These are phyloP conservation scores for Valencia hispanica DNA, from an alignment of 2,797 vertebrate genomes.

Conservation along the genomic window DNA sequence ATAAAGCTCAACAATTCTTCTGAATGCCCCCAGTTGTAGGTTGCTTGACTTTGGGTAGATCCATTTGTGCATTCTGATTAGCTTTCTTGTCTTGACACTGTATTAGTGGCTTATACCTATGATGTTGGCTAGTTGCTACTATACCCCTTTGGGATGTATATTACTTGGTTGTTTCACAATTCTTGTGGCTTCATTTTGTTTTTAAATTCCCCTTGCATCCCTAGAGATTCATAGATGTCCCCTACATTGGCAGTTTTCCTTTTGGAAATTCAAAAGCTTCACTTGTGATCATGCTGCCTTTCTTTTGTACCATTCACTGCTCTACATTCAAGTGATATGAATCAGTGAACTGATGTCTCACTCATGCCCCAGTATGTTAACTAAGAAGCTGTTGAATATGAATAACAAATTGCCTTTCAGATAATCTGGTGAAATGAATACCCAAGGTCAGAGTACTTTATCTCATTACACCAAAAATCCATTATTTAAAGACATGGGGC, in stretches of 20 bases:
- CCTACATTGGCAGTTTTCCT: neutral
- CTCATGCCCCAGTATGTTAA: neutral
- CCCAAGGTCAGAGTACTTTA: constrained; percentile 15
- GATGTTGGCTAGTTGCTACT: neutral
- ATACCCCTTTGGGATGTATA: neutral
- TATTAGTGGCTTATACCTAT: neutral
- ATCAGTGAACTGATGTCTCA: constrained; percentile 8
- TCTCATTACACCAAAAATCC: constrained; percentile 15
- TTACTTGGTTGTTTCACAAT: neutral
- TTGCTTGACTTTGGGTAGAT: neutral
- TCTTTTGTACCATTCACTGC: constrained; percentile 1
- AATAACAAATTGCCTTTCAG: neutral
- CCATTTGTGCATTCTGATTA: neutral
- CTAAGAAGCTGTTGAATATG: constrained; percentile 2
- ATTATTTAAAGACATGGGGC: neutral
- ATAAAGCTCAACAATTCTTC: neutral
- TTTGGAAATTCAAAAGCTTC: neutral
- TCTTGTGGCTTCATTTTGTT: neutral
- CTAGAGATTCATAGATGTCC: neutral
- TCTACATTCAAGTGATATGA: constrained; percentile 1
- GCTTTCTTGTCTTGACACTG: constrained; percentile 2
- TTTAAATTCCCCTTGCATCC: neutral
- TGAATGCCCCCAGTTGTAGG: neutral
- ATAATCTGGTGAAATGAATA: constrained; percentile 7
- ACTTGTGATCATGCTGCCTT: neutral